Base-by-base conservation (phyloP, 2,797 vertebrate species). In the Acrocephalus scirpaceus region DNA sequence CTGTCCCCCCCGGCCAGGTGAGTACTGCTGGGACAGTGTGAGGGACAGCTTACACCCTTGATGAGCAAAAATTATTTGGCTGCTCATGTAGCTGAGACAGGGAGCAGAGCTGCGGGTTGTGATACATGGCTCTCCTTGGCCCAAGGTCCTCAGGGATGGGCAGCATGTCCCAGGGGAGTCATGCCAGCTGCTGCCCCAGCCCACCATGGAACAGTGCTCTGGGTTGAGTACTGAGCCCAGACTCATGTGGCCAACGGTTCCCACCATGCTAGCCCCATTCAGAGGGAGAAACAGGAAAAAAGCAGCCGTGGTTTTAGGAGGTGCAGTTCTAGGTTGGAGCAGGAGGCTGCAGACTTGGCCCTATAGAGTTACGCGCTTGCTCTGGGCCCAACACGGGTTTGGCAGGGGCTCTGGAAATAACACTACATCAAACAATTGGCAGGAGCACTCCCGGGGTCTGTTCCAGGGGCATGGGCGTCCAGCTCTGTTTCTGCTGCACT, bases 1-100 rank as follows among this genome's bases (percentile, higher is more conserved):
- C 88, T 97, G 99, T 95, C 98, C 99, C 47, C 97, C 96, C 32
- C 99, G 99, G 98, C 99, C 99, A 98, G 99, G 99, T 99, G 98
- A 98, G 98, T 98, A 61, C 84, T 90, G 50, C 64, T 0, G 1
- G 2, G 57, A 47, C 3, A 7, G 25, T 0, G 0, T 0, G 5
- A 73, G 36, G 12, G 27, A 26, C 3, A 4, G 22, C 62, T 60
- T 13, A 1, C 26, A 53, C 14, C 30, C 44, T 78, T 0, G 0
- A 23, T 2, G 12, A 47, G 40, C 34, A 69, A 45, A 87, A 78
- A 13, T 40, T 7, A 29, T 26, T 5, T 5, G 27, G 27, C 25
- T 64, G 66, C 51, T 65, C 1, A 0, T 25, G 7, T 4, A 7
- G 29, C 25, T 0, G 0, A 65, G 45, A n/a, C 56, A 60, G 7